Evolutionary conservation across 64 coral and sea anemone genomes (phyloP).

Genomic region (Hydrozoanthus tunicans): DNA sequence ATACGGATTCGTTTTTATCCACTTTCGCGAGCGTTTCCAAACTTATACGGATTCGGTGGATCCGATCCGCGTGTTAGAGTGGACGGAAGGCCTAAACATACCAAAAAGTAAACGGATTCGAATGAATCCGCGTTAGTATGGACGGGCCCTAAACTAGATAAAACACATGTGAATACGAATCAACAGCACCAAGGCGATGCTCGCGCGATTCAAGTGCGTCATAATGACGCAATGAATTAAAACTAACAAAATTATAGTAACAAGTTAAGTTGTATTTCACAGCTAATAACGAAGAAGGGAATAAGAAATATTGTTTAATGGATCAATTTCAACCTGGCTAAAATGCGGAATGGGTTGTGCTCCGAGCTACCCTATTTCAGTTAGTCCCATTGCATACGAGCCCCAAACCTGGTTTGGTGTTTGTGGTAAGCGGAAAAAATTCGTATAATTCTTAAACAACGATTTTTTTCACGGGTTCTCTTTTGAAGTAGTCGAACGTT

Average conservation of each 20-base stretch:
- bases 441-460: background rate
- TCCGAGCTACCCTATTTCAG: constrained; percentile 82
- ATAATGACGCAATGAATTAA: constrained; percentile 53
- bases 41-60: too few species aligned
- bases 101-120: too few species aligned
- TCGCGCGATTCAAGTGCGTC: background rate
- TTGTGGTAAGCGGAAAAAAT: constrained; percentile 40
- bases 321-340: constrained; percentile 3
- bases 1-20: too few species aligned
- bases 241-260: background rate
- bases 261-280: background rate
- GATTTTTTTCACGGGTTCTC: background rate
- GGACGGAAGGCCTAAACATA: too few species aligned
- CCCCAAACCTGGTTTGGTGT: constrained; percentile 57
- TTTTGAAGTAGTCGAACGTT: too few species aligned
- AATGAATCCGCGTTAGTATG: too few species aligned
- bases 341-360: constrained; percentile 85
- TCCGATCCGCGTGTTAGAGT: too few species aligned
- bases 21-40: too few species aligned
- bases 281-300: background rate
- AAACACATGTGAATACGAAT: too few species aligned
- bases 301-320: constrained; percentile 15
- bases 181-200: too few species aligned
- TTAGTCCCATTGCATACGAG: constrained; percentile 78
- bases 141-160: too few species aligned